phyloP scores from a whole-genome alignment of 1,140 invertebrate genomes.

The Heliconius hewitsoni region DNA sequence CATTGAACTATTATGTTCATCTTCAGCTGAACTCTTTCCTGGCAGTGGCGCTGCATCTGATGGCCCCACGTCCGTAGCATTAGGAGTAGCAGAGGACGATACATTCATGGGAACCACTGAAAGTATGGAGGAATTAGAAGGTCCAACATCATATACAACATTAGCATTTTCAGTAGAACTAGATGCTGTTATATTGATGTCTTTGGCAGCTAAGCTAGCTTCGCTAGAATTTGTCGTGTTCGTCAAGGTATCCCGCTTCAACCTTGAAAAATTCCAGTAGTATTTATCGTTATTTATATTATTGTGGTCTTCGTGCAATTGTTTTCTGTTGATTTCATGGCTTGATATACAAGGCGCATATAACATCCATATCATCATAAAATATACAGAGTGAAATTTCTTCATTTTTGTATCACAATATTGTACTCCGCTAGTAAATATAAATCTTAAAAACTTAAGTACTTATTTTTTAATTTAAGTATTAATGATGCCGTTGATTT shows the following conservation, averaged over 20 bases:
- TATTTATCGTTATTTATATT: slow-evolving; percentile 20
- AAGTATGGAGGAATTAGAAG: slow-evolving; percentile 59
- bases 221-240: slow-evolving; percentile 62
- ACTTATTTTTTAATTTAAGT: background rate
- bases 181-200: slow-evolving; percentile 46
- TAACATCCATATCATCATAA: slow-evolving; percentile 23
- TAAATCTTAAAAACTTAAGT: background rate
- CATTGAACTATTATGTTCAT: slow-evolving; percentile 97
- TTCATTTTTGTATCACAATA: background rate
- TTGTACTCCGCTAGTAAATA: background rate
- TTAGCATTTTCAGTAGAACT: slow-evolving; percentile 59
- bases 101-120: slow-evolving; percentile 59
- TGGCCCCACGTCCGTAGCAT: slow-evolving; percentile 81
- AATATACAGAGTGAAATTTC: slow-evolving; percentile 10
- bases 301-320: background rate
- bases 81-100: slow-evolving; percentile 58
- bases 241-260: slow-evolving; percentile 51
- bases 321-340: background rate
- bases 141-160: slow-evolving; percentile 58
- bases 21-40: slow-evolving; percentile 93
- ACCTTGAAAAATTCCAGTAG: slow-evolving; percentile 51
- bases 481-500: background rate
- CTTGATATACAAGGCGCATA: background rate
- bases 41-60: slow-evolving; percentile 87
- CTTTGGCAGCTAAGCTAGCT: slow-evolving; percentile 43